phyloP scores from a whole-genome alignment of 2,113 vertebrate genomes.

The Orycteropus afer region DNA sequence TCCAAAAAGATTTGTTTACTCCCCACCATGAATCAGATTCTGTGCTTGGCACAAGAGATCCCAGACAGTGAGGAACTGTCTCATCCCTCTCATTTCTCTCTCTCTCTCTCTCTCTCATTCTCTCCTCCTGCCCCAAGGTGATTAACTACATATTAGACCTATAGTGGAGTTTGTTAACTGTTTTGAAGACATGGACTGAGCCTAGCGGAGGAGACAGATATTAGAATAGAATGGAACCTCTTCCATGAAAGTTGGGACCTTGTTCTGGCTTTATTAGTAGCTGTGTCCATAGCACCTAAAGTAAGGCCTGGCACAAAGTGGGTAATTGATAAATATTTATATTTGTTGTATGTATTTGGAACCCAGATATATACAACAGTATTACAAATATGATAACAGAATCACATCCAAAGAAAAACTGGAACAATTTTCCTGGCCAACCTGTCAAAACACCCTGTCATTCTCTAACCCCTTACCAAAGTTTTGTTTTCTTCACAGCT shows the following conservation, averaged over 20 bases:
- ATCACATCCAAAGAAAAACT: background rate
- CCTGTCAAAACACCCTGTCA: background rate
- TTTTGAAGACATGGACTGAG: background rate
- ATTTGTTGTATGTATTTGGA: background rate
- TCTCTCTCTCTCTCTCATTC: background rate
- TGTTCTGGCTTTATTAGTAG: background rate
- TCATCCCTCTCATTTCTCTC: background rate
- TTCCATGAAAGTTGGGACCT: background rate
- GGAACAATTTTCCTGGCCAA: background rate
- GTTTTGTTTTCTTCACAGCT: background rate
- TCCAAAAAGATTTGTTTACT: background rate
- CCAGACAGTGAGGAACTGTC: background rate
- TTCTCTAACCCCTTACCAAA: background rate
- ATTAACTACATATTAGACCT: background rate
- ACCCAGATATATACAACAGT: background rate
- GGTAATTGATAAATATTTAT: background rate
- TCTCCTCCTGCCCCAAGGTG: background rate
- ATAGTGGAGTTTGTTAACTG: background rate
- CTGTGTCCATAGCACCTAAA: background rate
- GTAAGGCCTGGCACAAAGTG: background rate
- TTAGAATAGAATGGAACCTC: background rate
- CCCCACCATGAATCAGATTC: no score
- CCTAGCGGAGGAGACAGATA: background rate
- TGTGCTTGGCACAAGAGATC: background rate
- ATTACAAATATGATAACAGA: background rate